Evolutionary conservation across 1,140 invertebrate species (phyloP), one percentile per base, ranked within the genome.

Genomic region (Drosophila mauritiana): DNA sequence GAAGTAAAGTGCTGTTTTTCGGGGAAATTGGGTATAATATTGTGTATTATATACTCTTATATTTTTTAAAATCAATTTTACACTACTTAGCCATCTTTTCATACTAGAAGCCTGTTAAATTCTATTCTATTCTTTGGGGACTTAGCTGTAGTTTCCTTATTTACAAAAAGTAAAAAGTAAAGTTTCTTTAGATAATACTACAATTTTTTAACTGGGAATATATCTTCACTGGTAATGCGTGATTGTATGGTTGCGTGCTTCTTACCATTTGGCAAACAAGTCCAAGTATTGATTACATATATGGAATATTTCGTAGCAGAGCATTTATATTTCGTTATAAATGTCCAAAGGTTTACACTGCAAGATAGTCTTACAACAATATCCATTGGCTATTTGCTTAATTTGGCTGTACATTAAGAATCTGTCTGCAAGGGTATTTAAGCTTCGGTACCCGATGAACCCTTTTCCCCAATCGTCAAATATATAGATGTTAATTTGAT

Each of bases 351-450:
- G 25, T 62, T 62, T 58, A 58, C 59, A 62, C 59, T 1, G 17
- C 53, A 34, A 25, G n/a, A 12, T 12, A 4, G 13, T 62, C 17
- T 22, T 57, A 57, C 27, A 62, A 31, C 27, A 6, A 27, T n/a
- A 10, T 42, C n/a, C 2, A 58, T 31, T 40, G 20, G 37, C 20
- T 39, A 40, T 25, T 10, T 54, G 20, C 53, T 15, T 40, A 40
- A 40, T 62, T 56, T 22, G 58, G 52, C 17, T 34, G 12, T 42
- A 7, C 39, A 8, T 13, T 15, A 42, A 11, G 5, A 25, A 43
- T 65, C 62, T 15, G 63, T 39, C 67, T 70, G 67, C 67, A 70
- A 70, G 49, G 42, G 67, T 70, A 70, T 70, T 39, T 6, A 65
- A 43, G 10, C 67, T 67, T 70, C 67, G 67, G 67, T 70, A 20